A percentile compares a stretch with the other conserved stretches of the same genome.
phyloP scores from a whole-genome alignment of 2,797 vertebrate genomes.

The Falco columbarius region DNA sequence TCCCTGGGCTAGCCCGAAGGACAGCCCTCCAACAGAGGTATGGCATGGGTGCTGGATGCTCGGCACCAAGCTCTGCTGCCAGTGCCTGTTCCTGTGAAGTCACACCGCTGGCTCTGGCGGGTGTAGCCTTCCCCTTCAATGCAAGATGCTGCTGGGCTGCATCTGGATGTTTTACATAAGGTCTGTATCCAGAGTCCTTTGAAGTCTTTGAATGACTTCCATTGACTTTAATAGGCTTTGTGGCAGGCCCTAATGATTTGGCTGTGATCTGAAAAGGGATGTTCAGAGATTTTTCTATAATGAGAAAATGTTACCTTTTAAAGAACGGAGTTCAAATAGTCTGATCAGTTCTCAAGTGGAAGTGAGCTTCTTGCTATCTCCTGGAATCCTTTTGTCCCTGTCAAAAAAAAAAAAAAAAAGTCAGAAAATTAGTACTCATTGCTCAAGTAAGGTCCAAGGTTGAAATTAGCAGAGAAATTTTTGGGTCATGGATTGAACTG shows the following conservation, averaged over 20 bases:
- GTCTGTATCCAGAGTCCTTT: slow-evolving; percentile 24
- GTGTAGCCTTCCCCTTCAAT: background rate
- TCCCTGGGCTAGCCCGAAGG: fast-evolving
- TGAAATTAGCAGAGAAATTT: slow-evolving; percentile 39
- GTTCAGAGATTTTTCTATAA: slow-evolving; percentile 43
- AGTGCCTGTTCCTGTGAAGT: fast-evolving
- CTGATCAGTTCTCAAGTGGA: slow-evolving; percentile 30
- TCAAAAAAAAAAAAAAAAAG: background rate
- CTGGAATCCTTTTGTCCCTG: slow-evolving; percentile 43
- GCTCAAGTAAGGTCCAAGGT: background rate
- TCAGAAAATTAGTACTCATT: background rate
- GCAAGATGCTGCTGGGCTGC: background rate
- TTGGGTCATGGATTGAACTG: background rate
- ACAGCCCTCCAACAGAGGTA: background rate
- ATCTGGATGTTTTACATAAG: background rate
- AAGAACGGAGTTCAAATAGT: slow-evolving; percentile 19
- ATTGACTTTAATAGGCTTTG: slow-evolving; percentile 56
- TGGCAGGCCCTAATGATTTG: slow-evolving; percentile 59
- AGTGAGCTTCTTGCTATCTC: slow-evolving; percentile 30
- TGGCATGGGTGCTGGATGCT: background rate
- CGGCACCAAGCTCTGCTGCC: fast-evolving
- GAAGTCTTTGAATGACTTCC: slow-evolving; percentile 51
- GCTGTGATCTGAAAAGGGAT: slow-evolving; percentile 47
- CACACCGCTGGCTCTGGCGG: fast-evolving
- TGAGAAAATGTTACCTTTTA: slow-evolving; percentile 46